Evolutionary conservation across 2,888 invertebrate species (phyloP), one percentile per base, ranked within the genome.

Genomic region (Plebejus argus): DNA sequence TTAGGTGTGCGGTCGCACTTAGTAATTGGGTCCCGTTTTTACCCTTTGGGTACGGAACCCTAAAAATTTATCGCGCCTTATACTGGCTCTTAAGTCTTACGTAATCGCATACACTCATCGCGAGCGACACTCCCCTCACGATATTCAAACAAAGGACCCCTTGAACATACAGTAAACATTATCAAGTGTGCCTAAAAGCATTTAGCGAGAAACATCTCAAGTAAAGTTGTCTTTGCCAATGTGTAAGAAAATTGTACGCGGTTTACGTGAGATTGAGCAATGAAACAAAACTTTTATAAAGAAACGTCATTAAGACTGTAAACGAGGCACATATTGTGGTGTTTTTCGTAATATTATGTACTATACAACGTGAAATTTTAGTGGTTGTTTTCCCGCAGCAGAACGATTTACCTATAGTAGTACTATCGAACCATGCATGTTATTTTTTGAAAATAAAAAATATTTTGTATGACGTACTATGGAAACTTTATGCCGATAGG

Each of bases 111-210:
- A 66, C 66, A 66, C 66, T 72, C 23, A 74, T 23, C 74, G 28
- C 28, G 15, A 74, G 28, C 15, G 20, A 74, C 74, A 53, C 49
- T 74, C 28, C 53, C 72, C 53, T 53, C 74, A 53, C 74, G 18
- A 53, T 49, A 74, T 74, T 23, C 74, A 74, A 74, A 74, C 74
- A 74, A 74, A 74, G 33, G 23, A 74, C 74, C 45, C 74, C 49
- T 74, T 74, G 23, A 74, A 28, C 49, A 74, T 49, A 74, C 74
- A 53, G 23, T 18, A 74, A 53, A 74, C 74, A 74, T 74, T 53
- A 74, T 49, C 49, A 18, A 74, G 74, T 74, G 49, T 49, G 15
- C 28, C 49, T 74, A 74, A 74, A 74, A 74, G 49, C 49, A 74
- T 74, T 74, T 74, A 49, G 74, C 28, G 33, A 74, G 74, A 74